These are phyloP conservation scores for Drosophila bocki DNA, from an alignment of 1,140 invertebrate genomes.

Conservation along the genomic window DNA sequence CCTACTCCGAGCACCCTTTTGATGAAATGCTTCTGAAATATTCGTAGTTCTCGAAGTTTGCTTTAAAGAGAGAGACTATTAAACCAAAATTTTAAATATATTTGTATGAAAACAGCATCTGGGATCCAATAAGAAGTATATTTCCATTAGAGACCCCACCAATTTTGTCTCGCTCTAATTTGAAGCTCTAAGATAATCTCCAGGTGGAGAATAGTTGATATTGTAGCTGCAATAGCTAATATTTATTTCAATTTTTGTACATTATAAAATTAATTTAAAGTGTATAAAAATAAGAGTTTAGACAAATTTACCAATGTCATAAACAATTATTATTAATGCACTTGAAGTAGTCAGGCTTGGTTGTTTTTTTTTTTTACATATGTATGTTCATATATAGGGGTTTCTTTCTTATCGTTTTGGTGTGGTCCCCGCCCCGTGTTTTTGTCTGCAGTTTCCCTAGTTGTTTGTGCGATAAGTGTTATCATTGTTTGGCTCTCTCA, in stretches of 20 bases:
- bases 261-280: not conserved
- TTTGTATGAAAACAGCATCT: not conserved
- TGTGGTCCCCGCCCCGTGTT: not conserved
- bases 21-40: not conserved
- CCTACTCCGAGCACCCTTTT: not conserved
- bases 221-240: not conserved
- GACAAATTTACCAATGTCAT: not conserved
- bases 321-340: not conserved
- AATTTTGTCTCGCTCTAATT: not conserved
- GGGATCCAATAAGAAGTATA: not conserved
- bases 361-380: too few species aligned
- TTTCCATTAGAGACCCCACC: not conserved
- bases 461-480: conserved; percentile 24
- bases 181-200: not conserved
- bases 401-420: conserved; percentile 15
- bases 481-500: conserved; percentile 31
- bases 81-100: too few species aligned
- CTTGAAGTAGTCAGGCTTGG: not conserved
- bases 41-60: not conserved
- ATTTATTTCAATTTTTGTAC: not conserved
- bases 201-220: too few species aligned
- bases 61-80: too few species aligned
- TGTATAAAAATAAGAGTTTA: not conserved
- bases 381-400: not conserved
- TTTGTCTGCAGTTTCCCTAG: conserved; percentile 10